Percentiles rank a stretch among this genome's conserved stretches.
phyloP scores from a whole-genome alignment of 1,140 invertebrate species.

The Sycobia sp. region DNA sequence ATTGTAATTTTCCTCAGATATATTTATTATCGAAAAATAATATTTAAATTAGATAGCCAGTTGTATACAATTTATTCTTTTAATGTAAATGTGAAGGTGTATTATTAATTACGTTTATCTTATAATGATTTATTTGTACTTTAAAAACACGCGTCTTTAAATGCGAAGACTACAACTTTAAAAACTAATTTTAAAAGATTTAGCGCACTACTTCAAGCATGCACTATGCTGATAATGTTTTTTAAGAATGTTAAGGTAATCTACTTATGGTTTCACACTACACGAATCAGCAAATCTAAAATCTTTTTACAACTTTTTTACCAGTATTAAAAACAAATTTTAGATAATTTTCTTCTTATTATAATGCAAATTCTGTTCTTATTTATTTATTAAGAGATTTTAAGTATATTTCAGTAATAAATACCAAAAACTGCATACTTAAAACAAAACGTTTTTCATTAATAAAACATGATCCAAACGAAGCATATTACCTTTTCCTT shows the following conservation, averaged over 20 bases:
- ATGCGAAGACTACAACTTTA: constrained; percentile 22
- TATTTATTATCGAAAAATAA: constrained; percentile 32
- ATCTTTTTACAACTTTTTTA: constrained; percentile 33
- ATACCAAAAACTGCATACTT: constrained; percentile 32
- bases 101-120: constrained; percentile 31
- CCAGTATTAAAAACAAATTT: constrained; percentile 35
- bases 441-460: neutral
- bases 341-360: constrained; percentile 30
- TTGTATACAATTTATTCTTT: constrained; percentile 35
- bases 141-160: constrained; percentile 26
- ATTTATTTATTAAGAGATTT: constrained; percentile 34
- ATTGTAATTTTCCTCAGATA: constrained; percentile 32
- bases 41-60: constrained; percentile 29
- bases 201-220: constrained; percentile 26
- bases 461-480: too few species aligned
- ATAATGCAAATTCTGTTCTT: constrained; percentile 29
- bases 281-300: constrained; percentile 28
- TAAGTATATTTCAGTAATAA: constrained; percentile 36
- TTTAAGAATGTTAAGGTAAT: constrained; percentile 31
- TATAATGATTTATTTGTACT: constrained; percentile 31
- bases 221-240: constrained; percentile 26
- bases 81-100: constrained; percentile 33
- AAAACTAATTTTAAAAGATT: constrained; percentile 29
- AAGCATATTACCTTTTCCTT: too few species aligned
- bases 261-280: constrained; percentile 29